phyloP scores from a whole-genome alignment of 2,888 invertebrate species.

The Mimas tiliae region DNA sequence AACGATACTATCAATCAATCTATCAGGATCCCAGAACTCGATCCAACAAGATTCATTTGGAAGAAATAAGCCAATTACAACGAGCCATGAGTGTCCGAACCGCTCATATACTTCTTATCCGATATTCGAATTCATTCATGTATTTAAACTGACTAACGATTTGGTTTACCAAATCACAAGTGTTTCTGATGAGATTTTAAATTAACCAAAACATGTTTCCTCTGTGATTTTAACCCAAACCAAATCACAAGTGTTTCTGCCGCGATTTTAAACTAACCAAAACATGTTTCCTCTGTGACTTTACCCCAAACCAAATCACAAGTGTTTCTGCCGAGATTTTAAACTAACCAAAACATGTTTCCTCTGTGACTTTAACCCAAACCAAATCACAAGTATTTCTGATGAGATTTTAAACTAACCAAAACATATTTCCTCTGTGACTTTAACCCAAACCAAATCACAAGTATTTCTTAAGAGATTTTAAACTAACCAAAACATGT shows the following conservation, averaged over 20 bases:
- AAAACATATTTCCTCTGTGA: too few relatives aligned
- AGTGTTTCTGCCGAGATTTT: not conserved
- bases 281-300: too few relatives aligned
- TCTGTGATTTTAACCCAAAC: too few relatives aligned
- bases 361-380: too few relatives aligned
- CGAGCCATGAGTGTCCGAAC: not conserved
- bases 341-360: not conserved
- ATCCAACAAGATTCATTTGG: not conserved
- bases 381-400: too few relatives aligned
- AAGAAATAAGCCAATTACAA: not conserved
- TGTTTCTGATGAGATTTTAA: too few relatives aligned
- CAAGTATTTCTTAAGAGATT: not conserved
- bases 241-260: too few relatives aligned
- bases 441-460: too few relatives aligned
- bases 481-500: not conserved
- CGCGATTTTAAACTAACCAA: not conserved
- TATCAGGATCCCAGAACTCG: not conserved
- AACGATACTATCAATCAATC: not conserved
- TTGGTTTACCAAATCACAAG: not conserved
- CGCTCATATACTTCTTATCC: not conserved
- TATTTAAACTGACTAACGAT: too few relatives aligned
- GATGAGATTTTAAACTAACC: not conserved
- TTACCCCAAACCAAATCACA: too few relatives aligned
- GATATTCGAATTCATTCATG: not conserved
- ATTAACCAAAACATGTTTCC: too few relatives aligned